Evolutionary conservation across 1,140 invertebrate genomes (phyloP).

Genomic region (Melanaphis sacchari): DNA sequence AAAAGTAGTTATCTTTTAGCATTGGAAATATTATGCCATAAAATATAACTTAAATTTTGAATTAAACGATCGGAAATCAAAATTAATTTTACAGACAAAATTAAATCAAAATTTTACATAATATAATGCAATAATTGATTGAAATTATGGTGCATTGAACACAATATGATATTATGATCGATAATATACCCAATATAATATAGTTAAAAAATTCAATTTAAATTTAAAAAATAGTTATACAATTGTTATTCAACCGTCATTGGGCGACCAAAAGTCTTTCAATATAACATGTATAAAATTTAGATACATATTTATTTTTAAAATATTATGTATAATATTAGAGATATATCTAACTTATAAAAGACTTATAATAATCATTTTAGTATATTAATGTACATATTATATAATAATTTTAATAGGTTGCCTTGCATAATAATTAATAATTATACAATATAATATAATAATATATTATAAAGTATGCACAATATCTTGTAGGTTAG

Average conservation of each 20-base stretch:
- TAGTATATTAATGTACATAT: background rate
- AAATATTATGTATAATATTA: background rate
- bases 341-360: background rate
- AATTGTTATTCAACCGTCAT: background rate
- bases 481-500: background rate
- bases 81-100: background rate
- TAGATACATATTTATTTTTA: background rate
- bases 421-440: background rate
- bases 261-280: background rate
- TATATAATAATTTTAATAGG: background rate
- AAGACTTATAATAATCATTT: background rate
- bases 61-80: background rate
- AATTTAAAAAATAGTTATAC: background rate
- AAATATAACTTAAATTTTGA: background rate
- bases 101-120: background rate
- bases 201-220: background rate
- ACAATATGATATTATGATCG: background rate
- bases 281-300: background rate
- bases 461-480: background rate
- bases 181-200: background rate
- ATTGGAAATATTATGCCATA: background rate
- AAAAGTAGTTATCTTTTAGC: background rate
- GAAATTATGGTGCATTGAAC: background rate
- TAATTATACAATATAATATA: background rate
- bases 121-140: background rate